Evolutionary conservation across 2,888 invertebrate species (phyloP).

Genomic region (Eutolmus rufibarbis): DNA sequence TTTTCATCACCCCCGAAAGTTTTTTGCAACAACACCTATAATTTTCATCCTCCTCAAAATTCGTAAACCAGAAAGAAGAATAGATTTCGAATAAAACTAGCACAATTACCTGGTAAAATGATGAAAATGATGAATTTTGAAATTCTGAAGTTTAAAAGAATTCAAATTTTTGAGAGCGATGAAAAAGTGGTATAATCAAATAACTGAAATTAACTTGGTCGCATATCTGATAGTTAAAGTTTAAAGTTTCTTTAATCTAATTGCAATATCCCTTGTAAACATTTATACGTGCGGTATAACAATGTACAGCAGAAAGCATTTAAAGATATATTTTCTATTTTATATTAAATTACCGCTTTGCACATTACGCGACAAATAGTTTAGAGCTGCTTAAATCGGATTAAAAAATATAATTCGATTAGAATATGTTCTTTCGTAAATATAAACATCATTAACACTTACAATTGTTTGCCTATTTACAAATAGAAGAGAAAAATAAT

Average conservation of each 20-base stretch:
- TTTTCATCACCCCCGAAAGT: no score
- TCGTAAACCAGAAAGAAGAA: not conserved
- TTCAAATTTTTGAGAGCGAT: not conserved
- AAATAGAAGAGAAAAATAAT: slow-evolving; percentile 26
- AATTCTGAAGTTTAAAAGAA: not conserved
- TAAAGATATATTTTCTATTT: not conserved
- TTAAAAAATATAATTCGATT: slow-evolving; percentile 17
- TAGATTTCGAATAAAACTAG: not conserved
- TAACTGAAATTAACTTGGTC: not conserved
- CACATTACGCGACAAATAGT: not conserved
- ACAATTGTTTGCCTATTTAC: slow-evolving; percentile 10
- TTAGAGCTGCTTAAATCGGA: not conserved
- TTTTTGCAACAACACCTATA: no score
- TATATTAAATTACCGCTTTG: not conserved
- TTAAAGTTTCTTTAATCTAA: not conserved
- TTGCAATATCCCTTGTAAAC: not conserved
- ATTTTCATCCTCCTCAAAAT: no score
- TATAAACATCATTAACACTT: slow-evolving; percentile 26
- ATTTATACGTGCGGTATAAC: not conserved
- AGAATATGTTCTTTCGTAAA: slow-evolving; percentile 1
- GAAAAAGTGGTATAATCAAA: not conserved
- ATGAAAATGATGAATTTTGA: no score
- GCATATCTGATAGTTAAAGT: not conserved
- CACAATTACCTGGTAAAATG: no score
- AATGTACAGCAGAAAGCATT: not conserved